Evolutionary conservation across 2,113 vertebrate genomes (phyloP), one percentile per base, ranked within the genome.

Genomic region (Alligator sinensis): DNA sequence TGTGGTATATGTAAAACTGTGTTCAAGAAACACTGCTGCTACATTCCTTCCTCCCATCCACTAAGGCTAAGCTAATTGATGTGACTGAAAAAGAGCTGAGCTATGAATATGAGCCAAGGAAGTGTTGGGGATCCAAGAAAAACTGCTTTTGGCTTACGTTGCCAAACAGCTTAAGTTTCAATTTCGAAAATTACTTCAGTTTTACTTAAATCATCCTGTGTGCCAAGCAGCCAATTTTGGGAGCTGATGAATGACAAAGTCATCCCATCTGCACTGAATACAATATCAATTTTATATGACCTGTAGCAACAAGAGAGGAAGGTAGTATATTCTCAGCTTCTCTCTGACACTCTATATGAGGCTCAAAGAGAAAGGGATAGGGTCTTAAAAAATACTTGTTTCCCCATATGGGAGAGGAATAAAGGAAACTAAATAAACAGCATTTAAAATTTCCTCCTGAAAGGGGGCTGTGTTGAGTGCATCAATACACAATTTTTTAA

Each of bases 161-260:
- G 84, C 96, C 91, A 83, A 96, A 94, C 85, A 96, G 97, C 96
- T 98, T 97, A 97, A 97, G 91, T 98, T 98, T 97, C 96, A 92
- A 95, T 97, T 97, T 96, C 92, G 95, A 96, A 97, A 97, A 97
- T 97, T 88, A 97, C 96, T 97, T 97, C 87, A 79, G 93, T 96
- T 98, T 97, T 97, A 95, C 92, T 97, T 97, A 96, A 97, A 97
- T 96, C 96, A 94, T 97, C 95, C 92, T 95, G 84, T 89, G 87
- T 97, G 96, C 96, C 96, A 97, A 96, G 94, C 88, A 96, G 93
- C 94, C 95, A 96, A 57, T 96, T 97, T 96, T 91, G 91, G 93
- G 95, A 97, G 93, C 79, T 92, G 95, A 96, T 93, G 94, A 89
- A 91, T 94, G 96, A 91, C 94, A 89, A 92, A 92, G 85, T 93